Base-by-base conservation (phyloP, 2,113 vertebrate species). In the Corythaixoides concolor region DNA sequence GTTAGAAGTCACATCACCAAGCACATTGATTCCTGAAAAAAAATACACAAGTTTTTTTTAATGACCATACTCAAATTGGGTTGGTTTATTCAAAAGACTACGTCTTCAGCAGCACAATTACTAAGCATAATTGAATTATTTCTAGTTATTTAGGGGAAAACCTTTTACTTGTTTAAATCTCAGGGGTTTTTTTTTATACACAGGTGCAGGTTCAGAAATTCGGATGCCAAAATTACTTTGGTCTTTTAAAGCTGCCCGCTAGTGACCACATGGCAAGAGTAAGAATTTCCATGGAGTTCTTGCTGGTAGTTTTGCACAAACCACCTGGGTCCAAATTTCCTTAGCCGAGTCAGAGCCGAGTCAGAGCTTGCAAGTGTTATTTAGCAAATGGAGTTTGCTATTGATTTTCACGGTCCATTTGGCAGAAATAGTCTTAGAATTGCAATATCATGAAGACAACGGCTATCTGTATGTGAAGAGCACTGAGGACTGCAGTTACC, bases 341-440 rank as follows among this genome's bases (percentile, higher is more conserved):
- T 33, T 80, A 59, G 75, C 41, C 47, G 66, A 80, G 63, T 60
- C 67, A 86, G 60, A 59, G 75, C 41, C 47, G 66, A 80, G 63
- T 60, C 67, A 86, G 60, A 87, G 81, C 75, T 77, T 92, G 70
- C 37, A 70, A 90, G 35, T 89, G 91, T 89, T 91, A 85, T 63
- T 93, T 80, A 93, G 93, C 68, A 96, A 90, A 95, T 95, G 67
- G 85, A 92, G 82, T 95, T 95, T 88, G 60, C 79, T 93, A 93
- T 95, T 94, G 95, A 96, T 96, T 97, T 95, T 85, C 75, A 85
- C 75, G 77, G 95, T 96, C 91, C 79, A 88, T 96, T 95, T 95
- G 93, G 85, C 96, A 86, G 88, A 86, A 92, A 88, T 69, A 80
- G 79, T 78, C 79, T 90, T 83, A 67, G 21, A 82, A 27, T 85